Conservation (phyloP, 2,888 invertebrate genomes). For the Hydropsyche betteni region DNA sequence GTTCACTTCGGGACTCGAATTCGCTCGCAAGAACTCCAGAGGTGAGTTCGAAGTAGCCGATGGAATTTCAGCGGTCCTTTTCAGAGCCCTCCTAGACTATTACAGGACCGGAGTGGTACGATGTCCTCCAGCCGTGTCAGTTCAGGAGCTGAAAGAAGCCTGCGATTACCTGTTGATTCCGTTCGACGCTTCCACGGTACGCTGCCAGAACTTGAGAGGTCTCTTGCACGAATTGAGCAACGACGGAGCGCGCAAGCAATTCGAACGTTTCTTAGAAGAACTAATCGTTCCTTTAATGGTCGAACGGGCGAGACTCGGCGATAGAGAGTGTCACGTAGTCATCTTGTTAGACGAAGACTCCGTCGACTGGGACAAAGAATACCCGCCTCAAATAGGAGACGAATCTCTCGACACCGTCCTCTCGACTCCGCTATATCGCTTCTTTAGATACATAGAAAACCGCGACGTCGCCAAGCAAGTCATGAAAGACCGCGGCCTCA, state of each 20-base stretch:
- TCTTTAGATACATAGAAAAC: slow-evolving; percentile 99
- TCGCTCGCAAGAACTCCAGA: slow-evolving; percentile 93
- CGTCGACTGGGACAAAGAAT: slow-evolving; percentile 98
- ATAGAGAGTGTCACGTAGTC: slow-evolving; percentile 97
- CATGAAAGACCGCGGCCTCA: slow-evolving; percentile 96
- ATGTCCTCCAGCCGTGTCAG: slow-evolving; percentile 95
- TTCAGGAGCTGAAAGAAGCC: slow-evolving; percentile 96
- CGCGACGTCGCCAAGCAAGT: slow-evolving; percentile 99
- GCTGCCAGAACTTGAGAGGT: slow-evolving; percentile 95
- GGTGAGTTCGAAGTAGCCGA: slow-evolving; percentile 98
- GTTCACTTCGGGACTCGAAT: slow-evolving; percentile 93
- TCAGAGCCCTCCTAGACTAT: slow-evolving; percentile 93
- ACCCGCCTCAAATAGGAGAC: slow-evolving; percentile 99
- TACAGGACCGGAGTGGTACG: slow-evolving; percentile 91
- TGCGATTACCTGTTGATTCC: slow-evolving; percentile 98
- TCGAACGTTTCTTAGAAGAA: slow-evolving; percentile 94
- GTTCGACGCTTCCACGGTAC: slow-evolving; percentile 94
- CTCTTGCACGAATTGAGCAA: slow-evolving; percentile 97
- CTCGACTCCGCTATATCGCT: slow-evolving; percentile 94
- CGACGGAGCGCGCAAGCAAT: slow-evolving; percentile 98
- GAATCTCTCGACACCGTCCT: slow-evolving; percentile 98
- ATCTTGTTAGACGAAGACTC: slow-evolving; percentile 95
- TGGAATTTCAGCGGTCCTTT: slow-evolving; percentile 94
- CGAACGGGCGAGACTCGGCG: slow-evolving; percentile 90
- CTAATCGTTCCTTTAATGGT: slow-evolving; percentile 97